Base-by-base conservation (phyloP, 2,888 invertebrate genomes). In the Microplitis manilae region DNA sequence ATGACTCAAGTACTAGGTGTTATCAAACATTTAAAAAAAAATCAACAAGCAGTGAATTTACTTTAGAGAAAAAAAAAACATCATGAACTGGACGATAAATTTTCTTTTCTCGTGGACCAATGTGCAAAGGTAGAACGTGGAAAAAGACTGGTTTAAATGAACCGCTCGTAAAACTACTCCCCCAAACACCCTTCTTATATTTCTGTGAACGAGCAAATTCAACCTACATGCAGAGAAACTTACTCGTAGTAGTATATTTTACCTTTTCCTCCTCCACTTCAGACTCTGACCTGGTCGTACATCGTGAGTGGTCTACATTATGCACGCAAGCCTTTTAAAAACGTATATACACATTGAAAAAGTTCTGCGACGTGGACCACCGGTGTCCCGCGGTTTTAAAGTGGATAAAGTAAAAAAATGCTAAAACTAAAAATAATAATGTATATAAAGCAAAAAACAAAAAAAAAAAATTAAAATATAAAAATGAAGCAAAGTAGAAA, bases 321-420 rank as follows among this genome's bases (percentile, higher is more conserved):
- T 86, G 84, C 86, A 84, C 80, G 71, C 76, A 77, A 75, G 70
- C 79, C 80, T 84, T 84, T 84, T 85, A 83, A 84, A 84, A 84
- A 79, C 82, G 81, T 81, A 82, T 78, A 77, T 82, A 83, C 83
- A 68, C 62, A 83, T 84, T 84, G 84, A 85, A 85, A 86, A 86
- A 85, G 81, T 86, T 86, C 72, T 73, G 76, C 76, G 79, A 79
- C 79, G 73, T 64, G 67, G 59, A 68, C 74, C 74, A 68, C 40
- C 76, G 64, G 17, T 76, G 78, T 79, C 80, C 40, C 65, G 72
- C 65, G 75, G 65, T 71, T 50, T 62, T 50, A 50, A 50, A 68
- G 60, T 76, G 76, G 73, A 76, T 68, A 60, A 67, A 69, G 40
- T 7, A 65, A 67, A 76, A 77, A 70, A 77, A 74, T 59, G 20